Percentiles rank a stretch among this genome's conserved stretches.
phyloP scores from a whole-genome alignment of 2,113 vertebrate genomes.

The Colossoma macropomum region DNA sequence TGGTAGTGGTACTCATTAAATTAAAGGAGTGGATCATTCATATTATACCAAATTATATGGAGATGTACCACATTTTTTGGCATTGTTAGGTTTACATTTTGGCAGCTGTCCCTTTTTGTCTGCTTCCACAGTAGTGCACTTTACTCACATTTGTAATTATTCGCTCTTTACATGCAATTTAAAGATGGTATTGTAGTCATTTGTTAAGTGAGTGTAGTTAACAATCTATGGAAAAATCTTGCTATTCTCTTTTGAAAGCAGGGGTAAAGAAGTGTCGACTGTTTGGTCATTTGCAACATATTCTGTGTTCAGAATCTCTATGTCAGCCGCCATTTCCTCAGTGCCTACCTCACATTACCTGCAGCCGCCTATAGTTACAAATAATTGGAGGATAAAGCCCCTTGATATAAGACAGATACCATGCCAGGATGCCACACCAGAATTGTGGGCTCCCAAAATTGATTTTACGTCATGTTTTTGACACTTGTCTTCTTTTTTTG shows the following conservation, averaged over 20 bases:
- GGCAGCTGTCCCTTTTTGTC: neutral
- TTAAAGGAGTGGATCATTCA: neutral
- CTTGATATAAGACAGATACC: neutral
- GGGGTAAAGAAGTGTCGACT: neutral
- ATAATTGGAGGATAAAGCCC: neutral
- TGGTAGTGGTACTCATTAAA: conserved; percentile 26
- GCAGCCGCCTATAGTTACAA: neutral
- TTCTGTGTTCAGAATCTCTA: neutral
- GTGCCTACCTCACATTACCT: neutral
- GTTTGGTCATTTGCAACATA: no score
- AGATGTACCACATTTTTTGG: conserved; percentile 1
- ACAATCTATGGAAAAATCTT: neutral
- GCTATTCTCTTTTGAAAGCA: neutral
- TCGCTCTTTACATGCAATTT: neutral
- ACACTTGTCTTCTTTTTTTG: neutral
- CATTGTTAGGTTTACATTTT: neutral
- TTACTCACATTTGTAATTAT: neutral
- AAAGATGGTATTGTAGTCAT: neutral
- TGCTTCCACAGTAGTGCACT: no score
- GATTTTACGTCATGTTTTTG: neutral
- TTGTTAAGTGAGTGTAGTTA: neutral
- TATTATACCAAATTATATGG: conserved; percentile 11
- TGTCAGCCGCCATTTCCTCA: neutral
- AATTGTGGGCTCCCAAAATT: neutral
- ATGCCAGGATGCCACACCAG: neutral